These are phyloP conservation scores for Brachypalpus laphriformis DNA, from an alignment of 2,888 invertebrate species.

Conservation along the genomic window DNA sequence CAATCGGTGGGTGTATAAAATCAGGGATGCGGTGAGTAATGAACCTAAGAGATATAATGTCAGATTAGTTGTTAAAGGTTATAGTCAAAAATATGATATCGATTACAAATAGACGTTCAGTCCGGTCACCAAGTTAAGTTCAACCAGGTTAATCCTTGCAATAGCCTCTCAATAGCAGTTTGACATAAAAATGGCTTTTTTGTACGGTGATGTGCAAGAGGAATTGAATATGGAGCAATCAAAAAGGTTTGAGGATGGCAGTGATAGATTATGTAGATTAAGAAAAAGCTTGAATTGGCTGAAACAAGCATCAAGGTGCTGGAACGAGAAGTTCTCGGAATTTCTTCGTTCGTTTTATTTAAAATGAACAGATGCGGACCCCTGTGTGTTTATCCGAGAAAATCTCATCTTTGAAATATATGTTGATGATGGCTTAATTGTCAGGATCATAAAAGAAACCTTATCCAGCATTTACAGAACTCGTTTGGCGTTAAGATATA, in stretches of 20 bases:
- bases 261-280: background rate
- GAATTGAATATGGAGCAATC: conserved; percentile 69
- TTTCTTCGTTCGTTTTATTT: conserved; percentile 74
- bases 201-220: conserved; percentile 65
- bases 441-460: conserved; percentile 1
- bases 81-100: conserved; percentile 6
- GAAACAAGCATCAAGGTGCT: conserved; percentile 66
- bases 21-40: background rate
- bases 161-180: conserved; percentile 47
- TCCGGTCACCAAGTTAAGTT: background rate
- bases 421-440: conserved; percentile 76
- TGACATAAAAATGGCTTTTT: conserved; percentile 67
- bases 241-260: conserved; percentile 31
- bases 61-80: background rate
- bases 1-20: background rate
- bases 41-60: background rate
- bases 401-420: conserved; percentile 75
- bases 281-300: conserved; percentile 71
- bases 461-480: background rate
- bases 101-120: conserved; percentile 4
- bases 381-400: conserved; percentile 74
- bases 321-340: conserved; percentile 74
- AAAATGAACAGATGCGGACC: conserved; percentile 73
- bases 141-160: background rate
- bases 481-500: background rate